phyloP scores from a whole-genome alignment of 1,140 invertebrate genomes.

The Aphaenogaster floridana region DNA sequence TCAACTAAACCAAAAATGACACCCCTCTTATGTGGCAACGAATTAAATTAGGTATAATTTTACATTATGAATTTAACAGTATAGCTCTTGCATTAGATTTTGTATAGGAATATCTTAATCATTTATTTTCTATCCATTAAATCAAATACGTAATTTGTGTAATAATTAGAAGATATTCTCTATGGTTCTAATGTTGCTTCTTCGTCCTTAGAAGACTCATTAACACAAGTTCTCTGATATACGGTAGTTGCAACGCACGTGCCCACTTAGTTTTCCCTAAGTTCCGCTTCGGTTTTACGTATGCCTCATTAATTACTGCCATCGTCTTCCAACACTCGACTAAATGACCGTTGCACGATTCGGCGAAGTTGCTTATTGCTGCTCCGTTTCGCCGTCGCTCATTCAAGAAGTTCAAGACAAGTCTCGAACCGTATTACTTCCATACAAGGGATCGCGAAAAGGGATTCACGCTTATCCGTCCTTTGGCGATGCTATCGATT shows the following conservation, averaged over 20 bases:
- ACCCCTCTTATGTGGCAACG: too few relatives aligned
- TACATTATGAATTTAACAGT: too few relatives aligned
- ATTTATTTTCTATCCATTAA: not conserved
- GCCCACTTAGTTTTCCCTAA: conserved; percentile 42
- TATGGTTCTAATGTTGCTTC: conserved; percentile 4
- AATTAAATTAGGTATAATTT: too few relatives aligned
- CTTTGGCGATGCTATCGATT: conserved; percentile 38
- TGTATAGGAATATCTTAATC: not conserved
- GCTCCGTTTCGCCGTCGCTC: conserved; percentile 19
- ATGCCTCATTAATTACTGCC: conserved; percentile 62
- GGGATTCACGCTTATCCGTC: conserved; percentile 46
- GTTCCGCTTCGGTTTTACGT: conserved; percentile 38
- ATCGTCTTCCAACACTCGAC: conserved; percentile 31
- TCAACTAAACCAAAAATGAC: too few relatives aligned
- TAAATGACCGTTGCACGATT: conserved; percentile 45
- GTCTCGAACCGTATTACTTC: conserved; percentile 67
- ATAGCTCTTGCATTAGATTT: not conserved
- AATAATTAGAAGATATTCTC: conserved; percentile 32
- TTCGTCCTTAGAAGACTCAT: conserved; percentile 27
- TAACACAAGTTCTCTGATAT: conserved; percentile 27
- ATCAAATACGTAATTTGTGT: conserved; percentile 16
- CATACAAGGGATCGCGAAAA: conserved; percentile 59
- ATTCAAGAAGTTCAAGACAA: conserved; percentile 55
- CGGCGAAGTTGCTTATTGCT: conserved; percentile 50
- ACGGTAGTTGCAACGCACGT: conserved; percentile 43